Base-by-base conservation (phyloP, 2,797 vertebrate genomes). In the Sebastes steindachneri region DNA sequence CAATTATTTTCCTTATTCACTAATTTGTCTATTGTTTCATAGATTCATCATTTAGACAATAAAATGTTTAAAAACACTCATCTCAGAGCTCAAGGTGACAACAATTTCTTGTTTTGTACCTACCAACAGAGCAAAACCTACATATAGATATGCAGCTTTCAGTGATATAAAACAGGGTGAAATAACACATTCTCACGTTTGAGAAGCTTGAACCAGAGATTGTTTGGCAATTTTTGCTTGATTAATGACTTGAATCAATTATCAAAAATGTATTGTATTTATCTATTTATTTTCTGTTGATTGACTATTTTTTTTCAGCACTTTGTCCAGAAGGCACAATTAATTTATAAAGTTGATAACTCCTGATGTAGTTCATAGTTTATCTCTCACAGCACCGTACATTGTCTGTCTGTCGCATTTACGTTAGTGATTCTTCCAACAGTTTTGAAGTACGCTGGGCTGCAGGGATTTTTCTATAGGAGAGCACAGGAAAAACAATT, bases 401-500 rank as follows among this genome's bases (percentile, higher is more conserved):
- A 41, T 66, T 85, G 54, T 88, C 75, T 73, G 58, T 75, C 79
- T 73, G 48, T 75, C 75, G 69, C 68, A 66, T 60, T 80, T 68
- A 41, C n/a, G 23, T 59, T 77, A 86, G 86, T 75, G 79, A 89
- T 84, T 82, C 21, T 41, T 72, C 28, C 9, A 51, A 68, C 70
- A 62, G 73, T 82, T 85, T 64, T 73, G 45, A 85, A 78, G 26
- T 65, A 23, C 4, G 9, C 62, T 17, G 25, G 58, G 65, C 86
- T 87, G 77, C 66, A 31, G 33, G 63, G 75, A 57, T 68, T 35
- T 89, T 89, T 82, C 59, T 80, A 28, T 29, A 79, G 55, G 76
- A 55, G 68, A 73, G 41, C 70, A 67, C 19, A n/a, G 25, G 25
- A 63, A 75, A 87, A 78, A 33, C 85, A 81, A 62, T 66, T 77